Evolutionary conservation across 2,888 invertebrate species (phyloP).

Genomic region (Agapetus fuscipes): DNA sequence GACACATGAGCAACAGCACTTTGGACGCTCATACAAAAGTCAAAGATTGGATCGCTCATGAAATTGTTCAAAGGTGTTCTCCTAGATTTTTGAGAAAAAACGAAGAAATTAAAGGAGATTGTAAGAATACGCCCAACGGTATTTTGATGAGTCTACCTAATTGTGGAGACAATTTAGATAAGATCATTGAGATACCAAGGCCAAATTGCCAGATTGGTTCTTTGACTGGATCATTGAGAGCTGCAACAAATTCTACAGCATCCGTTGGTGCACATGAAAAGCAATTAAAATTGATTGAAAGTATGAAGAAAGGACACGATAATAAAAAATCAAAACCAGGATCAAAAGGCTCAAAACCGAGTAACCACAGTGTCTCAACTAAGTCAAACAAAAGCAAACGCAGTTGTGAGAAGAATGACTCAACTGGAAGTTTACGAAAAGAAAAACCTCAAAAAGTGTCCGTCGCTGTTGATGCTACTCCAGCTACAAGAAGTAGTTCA

Average conservation of each 20-base stretch:
- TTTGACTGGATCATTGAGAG: slow-evolving; percentile 34
- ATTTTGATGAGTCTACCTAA: slow-evolving; percentile 8
- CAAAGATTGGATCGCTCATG: slow-evolving; percentile 76
- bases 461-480: slow-evolving; percentile 71
- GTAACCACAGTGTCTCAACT: slow-evolving; percentile 35
- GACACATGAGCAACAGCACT: slow-evolving; percentile 70
- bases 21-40: slow-evolving; percentile 82
- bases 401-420: slow-evolving; percentile 11
- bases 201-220: slow-evolving; percentile 19
- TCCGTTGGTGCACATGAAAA: slow-evolving; percentile 24
- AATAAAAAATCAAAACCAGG: slow-evolving; percentile 9
- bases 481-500: slow-evolving; percentile 61
- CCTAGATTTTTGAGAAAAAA: slow-evolving; percentile 52
- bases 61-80: slow-evolving; percentile 63
- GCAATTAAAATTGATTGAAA: slow-evolving; percentile 10
- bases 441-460: slow-evolving; percentile 58
- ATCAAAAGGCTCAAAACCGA: slow-evolving; percentile 17
- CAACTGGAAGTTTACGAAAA: slow-evolving; percentile 16
- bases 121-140: slow-evolving; percentile 3
- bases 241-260: slow-evolving; percentile 34
- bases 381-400: slow-evolving; percentile 35
- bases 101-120: slow-evolving; percentile 10
- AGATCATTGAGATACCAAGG: slow-evolving; percentile 11
- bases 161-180: slow-evolving; percentile 3
- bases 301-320: slow-evolving; percentile 6